Conservation (phyloP, 2,113 vertebrate genomes). For the Heptranchias perlo region DNA sequence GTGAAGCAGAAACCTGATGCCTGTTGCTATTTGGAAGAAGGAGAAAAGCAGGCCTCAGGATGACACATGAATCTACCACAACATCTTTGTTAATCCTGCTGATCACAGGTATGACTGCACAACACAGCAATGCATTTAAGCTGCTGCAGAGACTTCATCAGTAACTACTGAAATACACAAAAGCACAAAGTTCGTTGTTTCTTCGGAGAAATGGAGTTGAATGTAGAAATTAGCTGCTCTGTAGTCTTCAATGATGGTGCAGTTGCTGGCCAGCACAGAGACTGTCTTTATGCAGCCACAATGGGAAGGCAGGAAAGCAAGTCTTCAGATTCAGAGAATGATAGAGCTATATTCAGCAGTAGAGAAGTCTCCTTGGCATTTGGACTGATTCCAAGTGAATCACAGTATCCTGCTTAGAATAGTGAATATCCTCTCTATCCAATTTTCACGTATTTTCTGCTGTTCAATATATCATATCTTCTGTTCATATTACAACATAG, state of each 20-base stretch:
- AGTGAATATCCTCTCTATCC: background rate
- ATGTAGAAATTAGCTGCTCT: no score
- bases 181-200: background rate
- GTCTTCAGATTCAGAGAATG: background rate
- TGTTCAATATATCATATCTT: background rate
- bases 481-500: background rate
- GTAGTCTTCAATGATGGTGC: background rate
- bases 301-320: background rate
- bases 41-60: background rate
- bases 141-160: background rate
- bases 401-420: background rate
- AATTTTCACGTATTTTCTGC: background rate
- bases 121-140: background rate
- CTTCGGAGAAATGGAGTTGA: background rate
- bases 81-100: background rate
- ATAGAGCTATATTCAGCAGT: background rate
- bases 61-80: background rate
- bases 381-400: background rate
- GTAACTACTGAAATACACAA: background rate
- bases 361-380: background rate
- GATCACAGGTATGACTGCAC: background rate
- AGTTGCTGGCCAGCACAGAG: background rate
- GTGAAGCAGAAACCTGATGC: background rate
- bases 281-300: background rate
- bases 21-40: background rate